Evolutionary conservation across 1,140 invertebrate genomes (phyloP), one percentile per base, ranked within the genome.

Genomic region (Plodia interpunctella): DNA sequence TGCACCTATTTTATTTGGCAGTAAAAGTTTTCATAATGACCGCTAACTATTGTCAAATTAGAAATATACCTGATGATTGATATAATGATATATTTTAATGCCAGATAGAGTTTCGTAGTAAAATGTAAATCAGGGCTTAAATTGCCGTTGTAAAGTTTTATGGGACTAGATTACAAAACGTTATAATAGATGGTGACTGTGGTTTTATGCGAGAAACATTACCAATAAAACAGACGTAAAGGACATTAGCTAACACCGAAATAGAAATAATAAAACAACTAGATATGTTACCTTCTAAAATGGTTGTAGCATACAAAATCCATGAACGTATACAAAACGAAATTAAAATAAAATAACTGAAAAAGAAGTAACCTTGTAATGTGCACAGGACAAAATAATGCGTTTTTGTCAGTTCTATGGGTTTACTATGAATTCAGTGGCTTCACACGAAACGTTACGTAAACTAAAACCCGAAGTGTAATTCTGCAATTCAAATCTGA

Each of bases 141-240:
- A 44, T 44, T 44, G 20, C 51, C 51, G 51, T 25, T 11, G 20
- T 53, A 21, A 53, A 53, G 19, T 53, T 53, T 53, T 53, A 53
- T 18, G 51, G 21, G 10, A 11, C 51, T 53, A n/a, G 21, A 53
- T 53, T 53, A 53, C 51, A 53, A 53, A 53, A 53, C 21, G 51
- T 53, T 53, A 53, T 53, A 53, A 53, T 53, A 53, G 51, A 53
- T 28, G 51, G 51, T 25, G 51, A 53, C 51, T 53, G 21, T n/a
- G 13, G 20, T 53, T 53, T 53, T 53, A 53, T 53, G 20, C 21
- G 21, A 20, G 21, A 53, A 53, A 53, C 51, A 53, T 53, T 44
- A 53, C 51, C 51, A 53, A 53, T 53, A 53, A 53, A 53, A 53
- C 51, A 25, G 11, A 53, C 51, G 19, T n/a, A 53, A 53, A 53